phyloP scores from a whole-genome alignment of 2,797 vertebrate species.

The Thripadectes ignobilis region DNA sequence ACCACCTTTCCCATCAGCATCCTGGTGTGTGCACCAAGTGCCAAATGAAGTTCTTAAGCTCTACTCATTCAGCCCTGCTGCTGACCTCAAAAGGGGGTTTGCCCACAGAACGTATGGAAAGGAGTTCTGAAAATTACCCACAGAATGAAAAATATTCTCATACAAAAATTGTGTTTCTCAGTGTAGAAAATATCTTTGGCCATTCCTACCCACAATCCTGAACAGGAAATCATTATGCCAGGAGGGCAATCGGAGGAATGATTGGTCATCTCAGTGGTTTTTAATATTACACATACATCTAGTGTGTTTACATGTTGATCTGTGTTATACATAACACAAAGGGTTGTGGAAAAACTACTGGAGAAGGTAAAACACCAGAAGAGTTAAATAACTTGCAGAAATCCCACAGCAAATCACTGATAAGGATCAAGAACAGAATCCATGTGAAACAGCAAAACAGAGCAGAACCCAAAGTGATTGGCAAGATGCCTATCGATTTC shows the following conservation, averaged over 20 bases:
- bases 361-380: not conserved
- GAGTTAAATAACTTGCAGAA: not conserved
- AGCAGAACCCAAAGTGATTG: not conserved
- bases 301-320: not conserved
- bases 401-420: not conserved
- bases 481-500: conserved; percentile 37
- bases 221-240: not conserved
- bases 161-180: not conserved
- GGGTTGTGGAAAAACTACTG: not conserved
- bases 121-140: not conserved
- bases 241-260: not conserved
- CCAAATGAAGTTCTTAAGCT: not conserved
- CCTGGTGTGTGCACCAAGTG: not conserved
- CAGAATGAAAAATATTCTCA: not conserved
- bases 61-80: not conserved
- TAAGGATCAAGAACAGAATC: not conserved
- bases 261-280: not conserved
- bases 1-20: not conserved
- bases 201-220: not conserved
- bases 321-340: rapidly evolving
- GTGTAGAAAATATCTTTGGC: not conserved
- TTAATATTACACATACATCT: not conserved
- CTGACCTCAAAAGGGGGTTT: not conserved
- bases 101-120: not conserved
- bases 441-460: conserved; percentile 9